Evolutionary conservation across 2,797 vertebrate species (phyloP).

Genomic region (Neostethus bicornis): DNA sequence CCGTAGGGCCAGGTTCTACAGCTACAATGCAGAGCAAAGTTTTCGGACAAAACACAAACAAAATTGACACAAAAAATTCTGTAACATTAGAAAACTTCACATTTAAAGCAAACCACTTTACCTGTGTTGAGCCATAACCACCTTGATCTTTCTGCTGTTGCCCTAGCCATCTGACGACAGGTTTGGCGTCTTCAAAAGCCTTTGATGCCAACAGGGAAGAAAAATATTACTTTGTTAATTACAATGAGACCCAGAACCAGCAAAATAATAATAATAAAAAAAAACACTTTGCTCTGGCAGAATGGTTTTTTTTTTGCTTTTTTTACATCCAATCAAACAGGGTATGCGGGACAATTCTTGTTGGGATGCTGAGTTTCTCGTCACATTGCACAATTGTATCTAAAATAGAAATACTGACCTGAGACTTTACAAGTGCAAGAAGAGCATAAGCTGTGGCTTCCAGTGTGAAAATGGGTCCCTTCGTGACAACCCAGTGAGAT

Average conservation of each 20-base stretch:
- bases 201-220: slow-evolving; percentile 15
- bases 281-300: too few relatives aligned
- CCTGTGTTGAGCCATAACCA: slow-evolving; percentile 86
- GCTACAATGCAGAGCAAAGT: too few relatives aligned
- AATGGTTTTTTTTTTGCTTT: too few relatives aligned
- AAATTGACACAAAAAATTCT: too few relatives aligned
- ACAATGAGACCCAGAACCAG: neutral
- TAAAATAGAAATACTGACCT: slow-evolving; percentile 37
- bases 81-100: neutral
- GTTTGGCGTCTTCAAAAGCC: slow-evolving; percentile 53
- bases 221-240: neutral
- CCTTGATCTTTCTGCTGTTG: slow-evolving; percentile 73
- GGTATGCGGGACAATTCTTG: too few relatives aligned
- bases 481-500: slow-evolving; percentile 75
- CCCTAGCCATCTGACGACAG: slow-evolving; percentile 80
- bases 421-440: slow-evolving; percentile 77
- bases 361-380: too few relatives aligned
- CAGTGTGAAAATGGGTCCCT: slow-evolving; percentile 67
- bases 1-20: too few relatives aligned
- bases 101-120: slow-evolving; percentile 32
- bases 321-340: too few relatives aligned
- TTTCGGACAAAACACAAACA: too few relatives aligned
- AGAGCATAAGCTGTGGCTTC: slow-evolving; percentile 89
- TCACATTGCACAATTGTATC: neutral
- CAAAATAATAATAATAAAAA: too few relatives aligned